phyloP scores from a whole-genome alignment of 2,888 invertebrate genomes.

The Cheilosia soror region DNA sequence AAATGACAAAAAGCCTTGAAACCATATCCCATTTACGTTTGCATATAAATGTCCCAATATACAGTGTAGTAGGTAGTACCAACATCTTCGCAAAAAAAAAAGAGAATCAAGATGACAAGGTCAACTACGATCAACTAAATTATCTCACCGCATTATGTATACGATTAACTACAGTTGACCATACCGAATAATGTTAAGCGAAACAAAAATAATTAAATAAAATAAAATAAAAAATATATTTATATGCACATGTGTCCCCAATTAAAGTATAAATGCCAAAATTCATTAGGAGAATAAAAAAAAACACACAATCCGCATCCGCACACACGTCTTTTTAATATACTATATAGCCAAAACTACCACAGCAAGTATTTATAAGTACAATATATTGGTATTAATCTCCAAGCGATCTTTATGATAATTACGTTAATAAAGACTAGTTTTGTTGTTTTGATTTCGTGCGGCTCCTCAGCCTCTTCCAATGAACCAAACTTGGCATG shows the following conservation, averaged over 20 bases:
- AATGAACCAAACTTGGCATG: neutral
- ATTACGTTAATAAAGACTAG: slow-evolving; percentile 64
- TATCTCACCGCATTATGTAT: slow-evolving; percentile 38
- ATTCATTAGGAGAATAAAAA: slow-evolving; percentile 9
- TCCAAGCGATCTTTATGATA: slow-evolving; percentile 64
- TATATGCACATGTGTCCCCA: slow-evolving; percentile 46
- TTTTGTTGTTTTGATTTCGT: slow-evolving; percentile 31
- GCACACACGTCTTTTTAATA: slow-evolving; percentile 32
- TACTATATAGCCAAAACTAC: neutral
- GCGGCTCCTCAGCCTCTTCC: neutral
- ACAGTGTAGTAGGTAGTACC: neutral
- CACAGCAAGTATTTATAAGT: slow-evolving; percentile 28
- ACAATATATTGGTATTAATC: slow-evolving; percentile 63
- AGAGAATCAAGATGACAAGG: slow-evolving; percentile 49
- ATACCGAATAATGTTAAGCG: slow-evolving; percentile 44
- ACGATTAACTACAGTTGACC: slow-evolving; percentile 31
- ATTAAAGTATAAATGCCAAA: slow-evolving; percentile 54
- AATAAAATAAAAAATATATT: neutral
- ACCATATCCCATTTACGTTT: neutral
- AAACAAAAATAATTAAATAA: slow-evolving; percentile 8
- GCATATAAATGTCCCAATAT: slow-evolving; percentile 1
- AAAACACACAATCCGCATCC: slow-evolving; percentile 6
- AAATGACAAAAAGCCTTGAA: neutral
- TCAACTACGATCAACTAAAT: slow-evolving; percentile 22
- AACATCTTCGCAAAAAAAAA: neutral